Percentiles rank a stretch among this genome's conserved stretches.
phyloP scores from a whole-genome alignment of 2,797 vertebrate genomes.

The Cottoperca gobio region DNA sequence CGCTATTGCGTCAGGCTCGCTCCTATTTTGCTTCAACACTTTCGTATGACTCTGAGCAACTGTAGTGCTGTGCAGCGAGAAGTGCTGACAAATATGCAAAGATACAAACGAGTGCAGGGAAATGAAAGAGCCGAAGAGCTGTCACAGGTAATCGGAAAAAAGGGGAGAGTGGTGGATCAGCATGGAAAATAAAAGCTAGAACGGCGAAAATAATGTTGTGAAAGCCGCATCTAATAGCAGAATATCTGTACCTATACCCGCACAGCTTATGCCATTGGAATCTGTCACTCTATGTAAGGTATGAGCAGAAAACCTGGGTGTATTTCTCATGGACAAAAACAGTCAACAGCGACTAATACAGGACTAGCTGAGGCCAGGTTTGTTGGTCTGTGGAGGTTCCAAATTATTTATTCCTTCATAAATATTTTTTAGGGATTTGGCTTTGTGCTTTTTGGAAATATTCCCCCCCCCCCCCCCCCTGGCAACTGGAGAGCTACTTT shows the following conservation, averaged over 20 bases:
- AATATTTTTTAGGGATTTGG: conserved; percentile 61
- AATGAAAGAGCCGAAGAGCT: conserved; percentile 44
- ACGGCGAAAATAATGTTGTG: conserved; percentile 22
- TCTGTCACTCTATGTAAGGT: background rate
- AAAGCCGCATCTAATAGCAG: conserved; percentile 17
- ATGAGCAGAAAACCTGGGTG: background rate
- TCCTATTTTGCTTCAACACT: conserved; percentile 46
- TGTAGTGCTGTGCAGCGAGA: conserved; percentile 33
- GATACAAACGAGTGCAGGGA: conserved; percentile 36
- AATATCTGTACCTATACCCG: conserved; percentile 3
- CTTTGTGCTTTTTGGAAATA: conserved; percentile 60
- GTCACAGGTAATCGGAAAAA: conserved; percentile 34
- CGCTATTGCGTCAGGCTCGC: conserved; percentile 38
- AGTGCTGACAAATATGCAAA: conserved; percentile 42
- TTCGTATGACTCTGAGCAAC: conserved; percentile 54
- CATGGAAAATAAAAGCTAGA: conserved; percentile 26
- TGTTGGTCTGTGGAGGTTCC: conserved; percentile 55
- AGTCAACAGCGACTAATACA: conserved; percentile 40
- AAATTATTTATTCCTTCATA: conserved; percentile 67
- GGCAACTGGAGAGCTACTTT: conserved; percentile 63
- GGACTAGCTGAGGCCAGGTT: conserved; percentile 35
- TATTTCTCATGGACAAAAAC: conserved; percentile 31
- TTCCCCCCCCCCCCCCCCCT: conserved; percentile 54
- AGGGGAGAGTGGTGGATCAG: background rate
- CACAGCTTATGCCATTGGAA: background rate